Conservation (phyloP, 2,113 vertebrate genomes). For the Coturnix japonica region DNA sequence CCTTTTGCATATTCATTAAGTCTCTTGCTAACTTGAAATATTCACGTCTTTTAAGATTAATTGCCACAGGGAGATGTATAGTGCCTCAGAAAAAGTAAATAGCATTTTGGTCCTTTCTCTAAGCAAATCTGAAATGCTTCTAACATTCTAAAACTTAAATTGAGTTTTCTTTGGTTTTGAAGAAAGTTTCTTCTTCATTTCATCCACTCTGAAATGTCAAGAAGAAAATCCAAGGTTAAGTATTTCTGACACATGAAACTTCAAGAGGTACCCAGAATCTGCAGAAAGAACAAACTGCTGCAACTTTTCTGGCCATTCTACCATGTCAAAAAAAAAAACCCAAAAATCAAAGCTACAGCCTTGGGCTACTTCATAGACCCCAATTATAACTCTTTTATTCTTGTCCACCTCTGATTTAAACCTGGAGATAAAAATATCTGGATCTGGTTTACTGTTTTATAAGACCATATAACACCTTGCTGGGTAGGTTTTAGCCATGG, state of each 20-base stretch:
- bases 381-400: not conserved
- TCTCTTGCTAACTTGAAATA: constrained; percentile 6
- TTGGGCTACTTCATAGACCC: not conserved
- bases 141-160: not conserved
- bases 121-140: not conserved
- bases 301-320: not conserved
- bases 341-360: not conserved
- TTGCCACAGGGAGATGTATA: not conserved
- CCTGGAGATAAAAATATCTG: not conserved
- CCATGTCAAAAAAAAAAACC: not conserved
- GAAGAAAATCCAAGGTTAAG: not conserved
- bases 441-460: not conserved
- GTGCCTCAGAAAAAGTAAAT: constrained; percentile 9
- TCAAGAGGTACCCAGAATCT: not conserved
- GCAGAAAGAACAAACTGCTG: not conserved
- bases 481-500: not conserved
- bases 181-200: not conserved
- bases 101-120: not conserved
- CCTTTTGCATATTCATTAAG: constrained; percentile 2
- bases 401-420: not conserved
- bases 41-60: constrained; percentile 17
- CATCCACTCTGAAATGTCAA: not conserved
- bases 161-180: not conserved
- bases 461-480: not conserved
- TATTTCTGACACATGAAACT: not conserved